Conservation (phyloP, 1,140 invertebrate species). For the Apis cerana region DNA sequence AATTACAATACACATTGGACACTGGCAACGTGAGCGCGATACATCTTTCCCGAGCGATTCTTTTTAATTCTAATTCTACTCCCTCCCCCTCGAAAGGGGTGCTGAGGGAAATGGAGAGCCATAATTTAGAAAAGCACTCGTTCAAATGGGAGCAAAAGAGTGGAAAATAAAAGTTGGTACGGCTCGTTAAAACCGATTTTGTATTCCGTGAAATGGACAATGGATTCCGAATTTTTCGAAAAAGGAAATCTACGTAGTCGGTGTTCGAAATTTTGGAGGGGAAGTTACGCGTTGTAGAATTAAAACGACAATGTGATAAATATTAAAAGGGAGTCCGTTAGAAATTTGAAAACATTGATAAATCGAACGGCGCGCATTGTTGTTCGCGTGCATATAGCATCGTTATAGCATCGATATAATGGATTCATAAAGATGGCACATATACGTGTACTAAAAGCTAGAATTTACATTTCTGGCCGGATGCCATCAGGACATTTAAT, state of each 20-base stretch:
- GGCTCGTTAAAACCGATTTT: not conserved
- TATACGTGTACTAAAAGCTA: not conserved
- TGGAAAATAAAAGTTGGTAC: not conserved
- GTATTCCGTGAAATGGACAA: not conserved
- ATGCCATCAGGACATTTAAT: not conserved
- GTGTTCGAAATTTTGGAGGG: no score
- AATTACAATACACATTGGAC: slow-evolving; percentile 22
- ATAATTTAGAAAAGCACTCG: not conserved
- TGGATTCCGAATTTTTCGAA: not conserved
- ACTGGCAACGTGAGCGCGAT: not conserved
- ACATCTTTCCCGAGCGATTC: not conserved
- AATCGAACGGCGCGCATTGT: no score
- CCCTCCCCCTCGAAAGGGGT: not conserved
- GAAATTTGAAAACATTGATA: no score
- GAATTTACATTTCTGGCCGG: not conserved
- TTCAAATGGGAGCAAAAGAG: not conserved
- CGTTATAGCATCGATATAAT: not conserved
- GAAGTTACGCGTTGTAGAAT: no score
- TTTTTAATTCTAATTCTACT: not conserved
- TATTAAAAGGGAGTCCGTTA: no score
- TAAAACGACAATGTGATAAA: no score
- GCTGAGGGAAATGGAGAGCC: not conserved
- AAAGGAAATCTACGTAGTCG: no score
- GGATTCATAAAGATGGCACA: not conserved
- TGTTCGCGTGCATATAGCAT: not conserved